Conservation (phyloP, 2,113 vertebrate genomes). For the Physeter macrocephalus region DNA sequence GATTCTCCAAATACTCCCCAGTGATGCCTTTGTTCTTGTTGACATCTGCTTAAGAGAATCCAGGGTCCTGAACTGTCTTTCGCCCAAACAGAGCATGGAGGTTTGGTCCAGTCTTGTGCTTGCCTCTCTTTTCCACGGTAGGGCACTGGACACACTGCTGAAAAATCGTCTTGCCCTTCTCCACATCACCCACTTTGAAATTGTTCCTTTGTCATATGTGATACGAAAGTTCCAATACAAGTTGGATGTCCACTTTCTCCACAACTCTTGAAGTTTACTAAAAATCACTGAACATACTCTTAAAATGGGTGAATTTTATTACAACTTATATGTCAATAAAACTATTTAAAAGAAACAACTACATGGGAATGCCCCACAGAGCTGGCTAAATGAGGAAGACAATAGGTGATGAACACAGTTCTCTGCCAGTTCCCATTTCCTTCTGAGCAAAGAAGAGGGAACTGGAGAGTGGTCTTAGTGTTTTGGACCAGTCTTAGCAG, state of each 20-base stretch:
- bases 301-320: not conserved
- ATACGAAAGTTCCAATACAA: not conserved
- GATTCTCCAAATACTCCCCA: conserved; percentile 81
- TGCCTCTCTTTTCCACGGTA: not conserved
- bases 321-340: not conserved
- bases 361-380: not conserved
- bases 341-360: not conserved
- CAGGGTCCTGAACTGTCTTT: not conserved
- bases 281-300: not conserved
- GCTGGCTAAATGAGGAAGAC: not conserved
- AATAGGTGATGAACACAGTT: not conserved
- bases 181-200: not conserved
- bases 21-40: not conserved
- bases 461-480: not conserved
- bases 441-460: not conserved
- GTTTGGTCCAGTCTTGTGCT: not conserved
- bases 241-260: not conserved
- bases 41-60: not conserved
- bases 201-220: not conserved
- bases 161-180: not conserved
- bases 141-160: not conserved
- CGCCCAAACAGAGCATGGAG: not conserved
- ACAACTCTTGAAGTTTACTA: not conserved
- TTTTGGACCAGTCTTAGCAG: not conserved
- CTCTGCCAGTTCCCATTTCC: not conserved